These are phyloP conservation scores for Himalopsyche japonica DNA, from an alignment of 2,888 invertebrate species.

Conservation along the genomic window DNA sequence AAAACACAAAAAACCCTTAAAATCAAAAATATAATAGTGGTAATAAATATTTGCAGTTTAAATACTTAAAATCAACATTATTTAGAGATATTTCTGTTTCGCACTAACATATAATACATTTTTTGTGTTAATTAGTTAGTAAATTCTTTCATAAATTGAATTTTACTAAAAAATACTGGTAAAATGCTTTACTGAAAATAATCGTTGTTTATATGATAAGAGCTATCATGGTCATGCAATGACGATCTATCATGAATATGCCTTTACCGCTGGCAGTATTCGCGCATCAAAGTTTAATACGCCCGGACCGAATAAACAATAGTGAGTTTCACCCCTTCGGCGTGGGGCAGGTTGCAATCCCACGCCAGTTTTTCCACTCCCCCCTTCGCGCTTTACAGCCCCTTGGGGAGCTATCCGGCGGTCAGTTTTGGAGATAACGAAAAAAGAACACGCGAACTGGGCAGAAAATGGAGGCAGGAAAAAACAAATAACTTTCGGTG, in stretches of 20 bases:
- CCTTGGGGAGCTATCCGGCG: slow-evolving; percentile 39
- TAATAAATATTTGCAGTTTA: too few species aligned
- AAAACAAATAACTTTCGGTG: slow-evolving; percentile 36
- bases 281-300: neutral
- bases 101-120: too few species aligned
- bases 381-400: slow-evolving; percentile 26
- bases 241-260: neutral
- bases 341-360: neutral
- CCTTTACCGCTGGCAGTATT: neutral
- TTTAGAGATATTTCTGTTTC: too few species aligned
- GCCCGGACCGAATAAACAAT: neutral
- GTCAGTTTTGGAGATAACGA: slow-evolving; percentile 39
- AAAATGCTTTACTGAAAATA: too few species aligned
- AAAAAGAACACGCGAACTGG: slow-evolving; percentile 31
- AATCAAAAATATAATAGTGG: too few species aligned
- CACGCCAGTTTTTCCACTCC: neutral
- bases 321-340: neutral
- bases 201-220: too few species aligned
- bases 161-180: too few species aligned
- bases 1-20: too few species aligned
- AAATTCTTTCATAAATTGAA: too few species aligned
- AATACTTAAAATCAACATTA: too few species aligned
- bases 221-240: too few species aligned
- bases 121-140: too few species aligned
- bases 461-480: slow-evolving; percentile 21